Evolutionary conservation across 2,797 vertebrate genomes (phyloP).

Genomic region (Enteromius fasciolatus): DNA sequence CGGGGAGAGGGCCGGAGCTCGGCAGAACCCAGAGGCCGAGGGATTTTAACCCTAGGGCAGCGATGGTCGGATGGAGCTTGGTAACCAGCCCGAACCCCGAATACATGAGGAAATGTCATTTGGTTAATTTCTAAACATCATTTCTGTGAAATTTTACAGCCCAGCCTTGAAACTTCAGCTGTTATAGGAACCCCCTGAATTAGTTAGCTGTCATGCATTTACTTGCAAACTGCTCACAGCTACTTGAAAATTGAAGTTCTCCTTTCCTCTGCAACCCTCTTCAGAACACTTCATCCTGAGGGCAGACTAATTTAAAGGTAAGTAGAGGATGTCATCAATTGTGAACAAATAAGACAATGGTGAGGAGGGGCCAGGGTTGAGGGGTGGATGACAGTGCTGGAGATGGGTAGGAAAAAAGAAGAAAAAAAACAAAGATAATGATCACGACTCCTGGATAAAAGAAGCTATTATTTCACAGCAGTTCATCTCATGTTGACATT

Average conservation of each 20-base stretch:
- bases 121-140: too few relatives aligned
- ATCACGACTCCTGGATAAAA: constrained; percentile 69
- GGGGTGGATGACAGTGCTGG: constrained; percentile 40
- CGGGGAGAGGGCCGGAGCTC: too few relatives aligned
- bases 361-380: constrained; percentile 45
- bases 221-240: constrained; percentile 63
- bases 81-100: too few relatives aligned
- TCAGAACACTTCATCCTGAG: constrained; percentile 60
- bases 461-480: constrained; percentile 69
- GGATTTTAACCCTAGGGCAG: too few relatives aligned
- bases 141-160: constrained; percentile 37
- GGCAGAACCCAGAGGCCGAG: too few relatives aligned
- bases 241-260: constrained; percentile 64
- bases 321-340: constrained; percentile 71
- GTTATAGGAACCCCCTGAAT: constrained; percentile 55
- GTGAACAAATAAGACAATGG: constrained; percentile 71
- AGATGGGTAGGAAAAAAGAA: constrained; percentile 55
- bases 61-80: too few relatives aligned
- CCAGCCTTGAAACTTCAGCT: constrained; percentile 47
- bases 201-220: constrained; percentile 58
- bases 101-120: too few relatives aligned
- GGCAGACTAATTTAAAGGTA: constrained; percentile 71
- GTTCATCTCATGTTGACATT: constrained; percentile 71
- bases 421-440: constrained; percentile 65
- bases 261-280: constrained; percentile 54